These are phyloP conservation scores for Scatophagus argus DNA, from an alignment of 2,113 vertebrate genomes.

Conservation along the genomic window DNA sequence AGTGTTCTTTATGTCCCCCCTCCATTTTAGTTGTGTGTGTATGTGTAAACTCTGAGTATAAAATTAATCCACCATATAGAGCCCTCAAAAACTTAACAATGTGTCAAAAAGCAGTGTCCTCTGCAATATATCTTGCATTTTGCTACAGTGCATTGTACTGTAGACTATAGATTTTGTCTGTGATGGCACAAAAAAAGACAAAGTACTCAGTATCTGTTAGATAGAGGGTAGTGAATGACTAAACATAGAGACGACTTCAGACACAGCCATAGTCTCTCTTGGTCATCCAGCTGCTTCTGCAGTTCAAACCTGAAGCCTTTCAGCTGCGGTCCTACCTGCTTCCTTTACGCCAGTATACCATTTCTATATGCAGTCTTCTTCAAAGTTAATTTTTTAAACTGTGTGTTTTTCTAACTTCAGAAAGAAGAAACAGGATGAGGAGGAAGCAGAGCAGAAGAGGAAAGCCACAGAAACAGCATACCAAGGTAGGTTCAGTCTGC, in stretches of 20 bases:
- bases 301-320: background rate
- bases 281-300: background rate
- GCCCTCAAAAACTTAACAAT: background rate
- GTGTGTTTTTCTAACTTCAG: conserved; percentile 72
- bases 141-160: no score
- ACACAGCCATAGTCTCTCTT: background rate
- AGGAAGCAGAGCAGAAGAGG: conserved; percentile 96
- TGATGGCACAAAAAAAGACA: background rate
- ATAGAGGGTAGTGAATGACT: background rate
- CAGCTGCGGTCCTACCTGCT: background rate
- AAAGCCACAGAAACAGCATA: conserved; percentile 96
- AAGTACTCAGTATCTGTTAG: background rate
- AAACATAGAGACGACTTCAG: background rate
- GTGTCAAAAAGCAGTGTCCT: background rate
- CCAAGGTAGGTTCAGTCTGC: conserved; percentile 85
- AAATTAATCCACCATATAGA: background rate
- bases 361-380: no score
- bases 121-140: background rate
- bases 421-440: conserved; percentile 97
- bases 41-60: no score
- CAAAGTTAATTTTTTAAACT: background rate
- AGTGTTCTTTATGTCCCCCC: no score
- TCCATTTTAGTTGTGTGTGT: no score
- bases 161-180: background rate
- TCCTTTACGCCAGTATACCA: background rate